Percentiles rank a stretch among this genome's conserved stretches.
These are phyloP conservation scores for Pristionchus arcanus DNA, from an alignment of 2,888 invertebrate genomes.

Conservation along the genomic window DNA sequence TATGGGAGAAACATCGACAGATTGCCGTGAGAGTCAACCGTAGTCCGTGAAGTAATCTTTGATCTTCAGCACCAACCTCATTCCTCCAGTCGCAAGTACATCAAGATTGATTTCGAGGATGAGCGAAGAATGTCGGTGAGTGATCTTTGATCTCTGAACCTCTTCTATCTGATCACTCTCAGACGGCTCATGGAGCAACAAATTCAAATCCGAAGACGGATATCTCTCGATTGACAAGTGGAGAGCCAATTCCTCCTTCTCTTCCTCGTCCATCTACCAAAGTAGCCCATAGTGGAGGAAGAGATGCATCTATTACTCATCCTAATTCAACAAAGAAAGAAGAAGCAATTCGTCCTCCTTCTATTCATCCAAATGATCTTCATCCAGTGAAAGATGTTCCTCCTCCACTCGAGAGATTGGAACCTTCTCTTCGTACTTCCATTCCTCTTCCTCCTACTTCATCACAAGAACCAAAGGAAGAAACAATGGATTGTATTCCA, in stretches of 20 bases:
- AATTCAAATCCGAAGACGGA: slow-evolving; percentile 18
- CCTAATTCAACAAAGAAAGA: slow-evolving; percentile 35
- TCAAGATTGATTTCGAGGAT: slow-evolving; percentile 30
- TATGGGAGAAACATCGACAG: slow-evolving; percentile 20
- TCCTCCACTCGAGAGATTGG: background rate
- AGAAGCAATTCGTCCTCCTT: background rate
- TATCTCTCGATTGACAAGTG: background rate
- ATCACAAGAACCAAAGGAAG: background rate
- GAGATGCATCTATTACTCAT: slow-evolving; percentile 24
- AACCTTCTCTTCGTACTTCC: slow-evolving; percentile 30
- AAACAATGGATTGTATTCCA: background rate
- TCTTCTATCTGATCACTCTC: background rate
- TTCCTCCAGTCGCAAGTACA: slow-evolving; percentile 4
- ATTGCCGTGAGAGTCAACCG: background rate
- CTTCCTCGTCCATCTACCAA: slow-evolving; percentile 1
- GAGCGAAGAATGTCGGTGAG: slow-evolving; percentile 17
- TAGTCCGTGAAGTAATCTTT: background rate
- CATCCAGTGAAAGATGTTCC: background rate
- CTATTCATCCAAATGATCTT: slow-evolving; percentile 22
- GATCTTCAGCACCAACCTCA: slow-evolving; percentile 30
- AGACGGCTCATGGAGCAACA: slow-evolving; percentile 1
- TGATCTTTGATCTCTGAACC: slow-evolving; percentile 8
- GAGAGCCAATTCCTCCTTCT: background rate
- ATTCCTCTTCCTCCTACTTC: slow-evolving; percentile 18
- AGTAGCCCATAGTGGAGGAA: slow-evolving; percentile 29